These are phyloP conservation scores for Cynocephalus volans DNA, from an alignment of 2,113 vertebrate genomes.

Conservation along the genomic window DNA sequence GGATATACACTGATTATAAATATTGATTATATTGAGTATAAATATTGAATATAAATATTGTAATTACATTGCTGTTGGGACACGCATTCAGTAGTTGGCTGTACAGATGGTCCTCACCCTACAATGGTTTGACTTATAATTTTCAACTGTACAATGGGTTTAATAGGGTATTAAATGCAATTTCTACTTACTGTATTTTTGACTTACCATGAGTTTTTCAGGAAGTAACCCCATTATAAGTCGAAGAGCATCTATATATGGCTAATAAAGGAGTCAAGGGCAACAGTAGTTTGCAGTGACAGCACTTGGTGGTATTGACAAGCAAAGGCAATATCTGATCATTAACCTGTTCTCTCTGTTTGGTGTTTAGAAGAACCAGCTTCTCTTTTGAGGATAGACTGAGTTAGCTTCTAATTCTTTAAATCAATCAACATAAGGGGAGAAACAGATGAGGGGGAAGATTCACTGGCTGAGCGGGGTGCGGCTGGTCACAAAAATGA, in stretches of 20 bases:
- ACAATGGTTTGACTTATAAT: too few relatives aligned
- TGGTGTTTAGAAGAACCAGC: not conserved
- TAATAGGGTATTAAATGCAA: too few relatives aligned
- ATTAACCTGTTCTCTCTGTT: not conserved
- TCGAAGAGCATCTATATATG: too few relatives aligned
- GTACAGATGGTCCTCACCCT: too few relatives aligned
- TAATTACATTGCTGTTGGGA: not conserved
- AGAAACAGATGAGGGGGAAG: not conserved
- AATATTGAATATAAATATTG: not conserved
- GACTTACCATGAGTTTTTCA: too few relatives aligned
- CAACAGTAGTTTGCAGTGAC: not conserved
- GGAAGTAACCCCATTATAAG: too few relatives aligned
- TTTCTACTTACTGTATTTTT: too few relatives aligned
- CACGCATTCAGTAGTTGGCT: not conserved
- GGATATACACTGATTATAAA: not conserved
- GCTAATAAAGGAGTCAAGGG: not conserved
- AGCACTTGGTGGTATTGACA: not conserved
- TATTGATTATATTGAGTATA: not conserved
- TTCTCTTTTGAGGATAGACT: not conserved
- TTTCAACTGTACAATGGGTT: too few relatives aligned
- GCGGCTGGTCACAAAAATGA: too few relatives aligned
- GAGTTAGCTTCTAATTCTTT: not conserved
- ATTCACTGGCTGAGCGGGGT: too few relatives aligned
- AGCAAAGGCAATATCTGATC: not conserved
- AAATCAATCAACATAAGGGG: not conserved